Evolutionary conservation across 1,140 invertebrate species (phyloP).

Genomic region (Ips nitidus): DNA sequence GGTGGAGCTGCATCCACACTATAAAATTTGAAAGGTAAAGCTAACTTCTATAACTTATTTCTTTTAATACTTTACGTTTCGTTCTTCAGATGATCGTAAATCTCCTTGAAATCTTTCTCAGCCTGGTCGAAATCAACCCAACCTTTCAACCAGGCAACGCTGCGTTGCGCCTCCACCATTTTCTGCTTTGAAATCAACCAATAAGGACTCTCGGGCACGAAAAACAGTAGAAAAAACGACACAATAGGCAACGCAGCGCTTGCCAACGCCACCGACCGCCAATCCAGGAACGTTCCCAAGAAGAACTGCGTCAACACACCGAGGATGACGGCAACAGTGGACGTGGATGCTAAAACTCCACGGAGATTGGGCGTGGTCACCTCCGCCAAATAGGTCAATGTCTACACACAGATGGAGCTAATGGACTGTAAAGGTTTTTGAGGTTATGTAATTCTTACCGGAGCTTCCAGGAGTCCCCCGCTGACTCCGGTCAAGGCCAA

Average conservation of each 20-base stretch:
- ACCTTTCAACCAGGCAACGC: slow-evolving; percentile 66
- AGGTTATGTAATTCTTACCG: slow-evolving; percentile 57
- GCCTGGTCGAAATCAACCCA: slow-evolving; percentile 60
- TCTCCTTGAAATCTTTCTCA: slow-evolving; percentile 58
- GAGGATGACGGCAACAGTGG: slow-evolving; percentile 70
- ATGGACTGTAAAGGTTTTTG: background rate
- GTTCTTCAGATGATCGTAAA: slow-evolving; percentile 42
- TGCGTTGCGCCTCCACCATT: slow-evolving; percentile 60
- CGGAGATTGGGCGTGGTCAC: slow-evolving; percentile 75
- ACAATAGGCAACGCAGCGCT: slow-evolving; percentile 67
- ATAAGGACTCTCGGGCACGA: slow-evolving; percentile 76
- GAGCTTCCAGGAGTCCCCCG: slow-evolving; percentile 75
- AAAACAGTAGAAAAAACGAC: slow-evolving; percentile 63
- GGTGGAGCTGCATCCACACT: background rate
- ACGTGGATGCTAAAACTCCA: slow-evolving; percentile 71
- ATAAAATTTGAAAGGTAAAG: background rate
- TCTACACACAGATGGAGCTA: slow-evolving; percentile 50
- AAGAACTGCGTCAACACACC: slow-evolving; percentile 72
- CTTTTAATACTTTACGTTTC: slow-evolving; percentile 6
- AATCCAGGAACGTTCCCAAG: slow-evolving; percentile 66
- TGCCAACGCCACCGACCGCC: slow-evolving; percentile 68
- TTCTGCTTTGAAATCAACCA: slow-evolving; percentile 69
- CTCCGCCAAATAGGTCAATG: slow-evolving; percentile 78
- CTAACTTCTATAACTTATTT: background rate
- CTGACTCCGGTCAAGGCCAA: slow-evolving; percentile 69